Conservation (phyloP, 2,888 invertebrate genomes). For the Pyrochroa serraticornis region DNA sequence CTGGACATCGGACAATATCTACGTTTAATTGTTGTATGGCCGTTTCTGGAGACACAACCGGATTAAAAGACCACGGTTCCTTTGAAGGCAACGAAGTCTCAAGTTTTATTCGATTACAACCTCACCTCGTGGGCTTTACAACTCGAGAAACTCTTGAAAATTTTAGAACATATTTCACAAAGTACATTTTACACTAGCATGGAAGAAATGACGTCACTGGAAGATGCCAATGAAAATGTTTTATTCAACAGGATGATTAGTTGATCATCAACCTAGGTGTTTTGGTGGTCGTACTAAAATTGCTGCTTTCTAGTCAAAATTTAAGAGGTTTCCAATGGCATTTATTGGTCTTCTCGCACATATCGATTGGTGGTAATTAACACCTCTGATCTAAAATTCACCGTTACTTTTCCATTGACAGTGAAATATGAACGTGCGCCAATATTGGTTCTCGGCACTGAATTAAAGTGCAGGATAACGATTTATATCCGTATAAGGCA, state of each 20-base stretch:
- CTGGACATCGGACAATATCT: slow-evolving; percentile 29
- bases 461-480: slow-evolving; percentile 23
- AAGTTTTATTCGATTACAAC: neutral
- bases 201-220: too few relatives aligned
- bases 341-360: slow-evolving; percentile 14
- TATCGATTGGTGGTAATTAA: slow-evolving; percentile 14
- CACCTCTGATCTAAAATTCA: slow-evolving; percentile 2
- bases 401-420: neutral
- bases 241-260: too few relatives aligned
- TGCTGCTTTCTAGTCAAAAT: slow-evolving; percentile 1
- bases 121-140: too few relatives aligned
- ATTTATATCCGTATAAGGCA: too few relatives aligned
- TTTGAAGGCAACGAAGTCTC: slow-evolving; percentile 1
- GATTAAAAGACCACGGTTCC: slow-evolving; percentile 1
- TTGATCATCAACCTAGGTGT: too few relatives aligned
- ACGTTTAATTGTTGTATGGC: slow-evolving; percentile 26
- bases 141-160: too few relatives aligned
- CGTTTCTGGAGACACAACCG: slow-evolving; percentile 12
- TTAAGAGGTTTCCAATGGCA: slow-evolving; percentile 14
- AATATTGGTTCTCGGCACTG: slow-evolving; percentile 22
- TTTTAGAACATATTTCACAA: neutral
- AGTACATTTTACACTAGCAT: neutral
- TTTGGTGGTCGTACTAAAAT: too few relatives aligned
- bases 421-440: slow-evolving; percentile 19
- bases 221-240: too few relatives aligned